Conservation (phyloP, 2,888 invertebrate genomes). For the Ornithoptera alexandrae region DNA sequence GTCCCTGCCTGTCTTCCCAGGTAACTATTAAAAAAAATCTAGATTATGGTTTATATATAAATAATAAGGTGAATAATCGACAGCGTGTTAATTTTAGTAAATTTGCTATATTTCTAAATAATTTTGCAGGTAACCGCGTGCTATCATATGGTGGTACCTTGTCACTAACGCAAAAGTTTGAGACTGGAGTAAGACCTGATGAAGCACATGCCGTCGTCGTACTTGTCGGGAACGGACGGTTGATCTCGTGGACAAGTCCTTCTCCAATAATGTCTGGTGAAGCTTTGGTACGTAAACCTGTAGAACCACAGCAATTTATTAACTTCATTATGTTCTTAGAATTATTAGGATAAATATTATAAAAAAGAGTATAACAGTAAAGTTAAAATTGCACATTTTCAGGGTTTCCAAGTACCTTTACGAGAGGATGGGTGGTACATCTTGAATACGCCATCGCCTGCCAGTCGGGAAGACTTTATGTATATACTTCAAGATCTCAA, state of each 20-base stretch:
- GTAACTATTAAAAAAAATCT: constrained; percentile 40
- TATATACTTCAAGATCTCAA: constrained; percentile 90
- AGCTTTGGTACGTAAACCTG: constrained; percentile 79
- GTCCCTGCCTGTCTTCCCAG: constrained; percentile 69
- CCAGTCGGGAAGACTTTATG: constrained; percentile 89
- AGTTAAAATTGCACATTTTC: constrained; percentile 32
- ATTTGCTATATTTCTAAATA: neutral
- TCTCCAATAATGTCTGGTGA: constrained; percentile 75
- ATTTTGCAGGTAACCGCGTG: constrained; percentile 82
- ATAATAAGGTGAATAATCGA: too few species aligned
- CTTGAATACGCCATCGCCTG: constrained; percentile 50
- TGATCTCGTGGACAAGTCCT: constrained; percentile 87
- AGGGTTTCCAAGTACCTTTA: constrained; percentile 83
- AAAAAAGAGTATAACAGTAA: too few species aligned
- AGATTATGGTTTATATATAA: too few species aligned
- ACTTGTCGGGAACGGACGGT: constrained; percentile 87
- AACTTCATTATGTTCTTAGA: neutral
- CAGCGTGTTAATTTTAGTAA: neutral
- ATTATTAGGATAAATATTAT: neutral
- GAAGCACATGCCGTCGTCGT: constrained; percentile 89
- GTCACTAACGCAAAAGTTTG: constrained; percentile 86
- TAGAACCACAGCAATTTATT: neutral
- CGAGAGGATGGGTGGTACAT: constrained; percentile 83
- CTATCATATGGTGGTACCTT: constrained; percentile 93
- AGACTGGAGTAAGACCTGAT: constrained; percentile 74